A percentile compares a stretch with the other conserved stretches of the same genome.
These are phyloP conservation scores for Nannoperca obscura DNA, from an alignment of 2,797 vertebrate species.

Conservation along the genomic window DNA sequence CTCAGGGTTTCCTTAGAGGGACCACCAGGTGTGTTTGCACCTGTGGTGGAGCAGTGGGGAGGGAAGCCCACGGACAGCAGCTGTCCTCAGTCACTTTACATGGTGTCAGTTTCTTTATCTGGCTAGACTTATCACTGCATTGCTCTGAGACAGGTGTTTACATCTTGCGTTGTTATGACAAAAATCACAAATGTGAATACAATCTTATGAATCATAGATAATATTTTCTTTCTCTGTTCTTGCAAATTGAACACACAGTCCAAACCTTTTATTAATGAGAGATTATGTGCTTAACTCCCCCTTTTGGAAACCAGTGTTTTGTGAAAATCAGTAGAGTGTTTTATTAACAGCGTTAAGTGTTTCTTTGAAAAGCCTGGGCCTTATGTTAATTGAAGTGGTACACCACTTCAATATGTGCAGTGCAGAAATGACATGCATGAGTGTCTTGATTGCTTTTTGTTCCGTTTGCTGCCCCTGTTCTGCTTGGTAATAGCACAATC, in stretches of 20 bases:
- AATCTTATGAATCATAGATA: conserved; percentile 17
- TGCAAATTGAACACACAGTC: conserved; percentile 40
- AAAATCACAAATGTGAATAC: conserved; percentile 17
- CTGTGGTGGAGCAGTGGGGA: conserved; percentile 74
- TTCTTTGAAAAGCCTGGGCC: conserved; percentile 70
- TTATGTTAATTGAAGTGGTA: conserved; percentile 78
- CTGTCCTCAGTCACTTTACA: conserved; percentile 77
- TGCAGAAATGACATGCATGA: conserved; percentile 77
- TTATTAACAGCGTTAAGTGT: conserved; percentile 71
- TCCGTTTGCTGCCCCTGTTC: conserved; percentile 77
- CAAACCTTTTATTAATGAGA: conserved; percentile 62
- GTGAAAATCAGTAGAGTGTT: conserved; percentile 68
- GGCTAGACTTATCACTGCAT: conserved; percentile 9
- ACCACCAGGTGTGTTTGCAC: conserved; percentile 84
- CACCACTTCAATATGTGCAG: conserved; percentile 77
- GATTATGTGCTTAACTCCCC: conserved; percentile 44
- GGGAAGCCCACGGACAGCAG: conserved; percentile 77
- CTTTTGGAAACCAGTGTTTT: conserved; percentile 64
- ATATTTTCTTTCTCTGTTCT: conserved; percentile 18
- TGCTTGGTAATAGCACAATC: conserved; percentile 74
- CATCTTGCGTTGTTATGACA: background rate
- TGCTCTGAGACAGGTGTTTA: no score
- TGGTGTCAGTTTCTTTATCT: conserved; percentile 65
- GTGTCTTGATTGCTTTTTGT: conserved; percentile 83
- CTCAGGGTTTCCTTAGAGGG: conserved; percentile 78